phyloP scores from a whole-genome alignment of 2,797 vertebrate genomes.

The Danionella dracula region DNA sequence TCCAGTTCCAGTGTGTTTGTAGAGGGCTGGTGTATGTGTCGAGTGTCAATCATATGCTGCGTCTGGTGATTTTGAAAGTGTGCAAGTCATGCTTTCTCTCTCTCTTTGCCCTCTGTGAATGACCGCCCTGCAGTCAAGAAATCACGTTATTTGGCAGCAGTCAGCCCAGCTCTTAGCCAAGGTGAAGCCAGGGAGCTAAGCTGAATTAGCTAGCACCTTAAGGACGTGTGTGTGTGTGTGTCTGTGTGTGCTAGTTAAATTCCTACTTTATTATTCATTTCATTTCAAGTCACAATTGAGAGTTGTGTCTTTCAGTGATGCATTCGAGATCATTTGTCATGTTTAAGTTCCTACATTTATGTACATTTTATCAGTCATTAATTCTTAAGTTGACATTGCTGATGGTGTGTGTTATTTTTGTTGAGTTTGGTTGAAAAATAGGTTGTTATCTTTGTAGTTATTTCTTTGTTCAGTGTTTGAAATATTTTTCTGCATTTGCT shows the following conservation, averaged over 20 bases:
- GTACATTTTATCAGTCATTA: too few relatives aligned
- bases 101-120: slow-evolving; percentile 36
- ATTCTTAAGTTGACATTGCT: too few relatives aligned
- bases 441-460: too few relatives aligned
- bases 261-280: slow-evolving; percentile 1
- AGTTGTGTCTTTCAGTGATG: too few relatives aligned
- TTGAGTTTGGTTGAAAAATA: too few relatives aligned
- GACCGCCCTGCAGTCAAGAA: slow-evolving; percentile 20
- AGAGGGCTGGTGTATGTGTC: too few relatives aligned
- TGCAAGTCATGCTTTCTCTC: slow-evolving; percentile 29
- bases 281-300: neutral
- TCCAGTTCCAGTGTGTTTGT: neutral
- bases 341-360: too few relatives aligned
- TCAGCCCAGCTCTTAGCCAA: neutral
- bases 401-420: too few relatives aligned
- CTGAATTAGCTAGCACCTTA: slow-evolving; percentile 22
- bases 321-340: too few relatives aligned
- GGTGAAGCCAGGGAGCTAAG: neutral
- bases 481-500: too few relatives aligned
- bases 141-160: slow-evolving; percentile 29
- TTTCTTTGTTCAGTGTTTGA: too few relatives aligned
- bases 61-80: slow-evolving; percentile 23
- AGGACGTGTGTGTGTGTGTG: slow-evolving; percentile 3
- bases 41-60: neutral
- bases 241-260: neutral